phyloP scores from a whole-genome alignment of 1,140 invertebrate species.

The Solenopsis invicta region DNA sequence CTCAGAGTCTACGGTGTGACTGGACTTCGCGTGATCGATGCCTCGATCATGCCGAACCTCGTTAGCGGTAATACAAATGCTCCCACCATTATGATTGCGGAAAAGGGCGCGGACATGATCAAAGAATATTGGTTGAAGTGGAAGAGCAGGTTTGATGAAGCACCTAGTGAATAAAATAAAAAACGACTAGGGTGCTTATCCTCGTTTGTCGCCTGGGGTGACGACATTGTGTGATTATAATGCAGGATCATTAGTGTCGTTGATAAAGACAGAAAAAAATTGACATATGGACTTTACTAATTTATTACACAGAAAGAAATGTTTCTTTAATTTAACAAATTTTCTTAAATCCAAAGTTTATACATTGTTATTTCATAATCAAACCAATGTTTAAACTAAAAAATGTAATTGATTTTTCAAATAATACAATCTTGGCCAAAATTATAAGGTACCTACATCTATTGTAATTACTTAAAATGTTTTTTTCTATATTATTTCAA shows the following conservation, averaged over 20 bases:
- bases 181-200: too few relatives aligned
- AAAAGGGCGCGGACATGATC: conserved; percentile 94
- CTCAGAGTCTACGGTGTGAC: conserved; percentile 93
- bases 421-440: too few relatives aligned
- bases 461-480: too few relatives aligned
- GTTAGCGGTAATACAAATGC: conserved; percentile 95
- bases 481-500: too few relatives aligned
- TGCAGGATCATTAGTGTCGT: background rate
- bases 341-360: too few relatives aligned
- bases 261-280: background rate
- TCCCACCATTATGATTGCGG: conserved; percentile 94
- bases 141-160: background rate
- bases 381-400: too few relatives aligned
- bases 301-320: background rate
- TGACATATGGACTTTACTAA: background rate
- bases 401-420: too few relatives aligned
- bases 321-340: too few relatives aligned
- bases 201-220: background rate
- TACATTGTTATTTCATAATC: too few relatives aligned
- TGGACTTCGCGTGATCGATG: conserved; percentile 94
- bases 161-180: background rate
- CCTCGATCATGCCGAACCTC: conserved; percentile 94
- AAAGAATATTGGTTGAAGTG: conserved; percentile 92
- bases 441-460: too few relatives aligned
- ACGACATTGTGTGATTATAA: background rate